phyloP scores from a whole-genome alignment of 2,113 vertebrate species.

The Sylvietta virens region DNA sequence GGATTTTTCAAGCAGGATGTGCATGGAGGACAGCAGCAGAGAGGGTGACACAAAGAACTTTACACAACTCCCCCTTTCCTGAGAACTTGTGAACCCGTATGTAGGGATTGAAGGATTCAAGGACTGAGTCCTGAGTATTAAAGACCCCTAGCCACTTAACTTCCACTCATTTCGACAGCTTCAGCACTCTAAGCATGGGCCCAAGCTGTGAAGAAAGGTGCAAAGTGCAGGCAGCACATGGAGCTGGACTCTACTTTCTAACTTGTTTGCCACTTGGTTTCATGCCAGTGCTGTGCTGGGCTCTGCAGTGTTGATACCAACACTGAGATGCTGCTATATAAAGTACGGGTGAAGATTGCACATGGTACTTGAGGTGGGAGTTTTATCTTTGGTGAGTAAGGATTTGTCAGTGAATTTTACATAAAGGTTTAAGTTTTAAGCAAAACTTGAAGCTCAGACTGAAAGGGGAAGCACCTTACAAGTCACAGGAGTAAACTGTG shows the following conservation, averaged over 20 bases:
- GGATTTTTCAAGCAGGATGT: background rate
- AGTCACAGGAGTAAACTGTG: background rate
- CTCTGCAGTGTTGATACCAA: background rate
- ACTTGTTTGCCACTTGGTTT: fast-evolving
- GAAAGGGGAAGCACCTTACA: background rate
- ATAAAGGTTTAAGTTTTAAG: background rate
- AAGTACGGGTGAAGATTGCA: background rate
- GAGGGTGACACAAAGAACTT: background rate
- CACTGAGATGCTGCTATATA: background rate
- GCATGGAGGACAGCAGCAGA: background rate
- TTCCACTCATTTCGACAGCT: background rate
- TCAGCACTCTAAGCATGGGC: background rate
- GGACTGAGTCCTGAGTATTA: background rate
- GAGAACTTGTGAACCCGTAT: background rate
- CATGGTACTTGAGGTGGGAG: background rate
- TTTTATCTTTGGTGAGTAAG: background rate
- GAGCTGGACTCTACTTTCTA: background rate
- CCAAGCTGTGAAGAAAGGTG: background rate
- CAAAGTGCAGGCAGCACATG: background rate
- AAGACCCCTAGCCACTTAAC: background rate
- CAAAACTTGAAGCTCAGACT: background rate
- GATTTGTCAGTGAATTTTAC: background rate
- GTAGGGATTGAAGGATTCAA: background rate
- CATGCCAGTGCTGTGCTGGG: background rate
- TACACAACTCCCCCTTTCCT: background rate